These are phyloP conservation scores for Malaclemys terrapin DNA, from an alignment of 2,113 vertebrate species.

Conservation along the genomic window DNA sequence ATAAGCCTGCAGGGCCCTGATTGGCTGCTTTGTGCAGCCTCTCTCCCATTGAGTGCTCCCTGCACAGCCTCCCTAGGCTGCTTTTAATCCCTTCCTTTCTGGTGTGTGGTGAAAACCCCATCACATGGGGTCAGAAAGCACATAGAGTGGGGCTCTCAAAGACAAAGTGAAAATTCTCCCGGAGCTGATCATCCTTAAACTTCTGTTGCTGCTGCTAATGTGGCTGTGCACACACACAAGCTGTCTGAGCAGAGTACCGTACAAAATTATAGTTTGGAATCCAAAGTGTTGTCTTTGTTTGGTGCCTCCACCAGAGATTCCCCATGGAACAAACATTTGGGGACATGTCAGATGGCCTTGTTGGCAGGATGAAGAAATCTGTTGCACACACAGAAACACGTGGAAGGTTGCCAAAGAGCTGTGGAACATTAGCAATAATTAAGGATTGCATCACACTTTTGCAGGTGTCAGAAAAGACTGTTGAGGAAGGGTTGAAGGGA, in stretches of 20 bases:
- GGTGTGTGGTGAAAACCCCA: too few relatives aligned
- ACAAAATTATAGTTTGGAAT: not conserved
- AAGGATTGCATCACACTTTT: not conserved
- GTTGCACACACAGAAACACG: not conserved
- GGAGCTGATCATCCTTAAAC: not conserved
- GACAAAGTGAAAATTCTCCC: not conserved
- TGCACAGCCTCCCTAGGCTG: too few relatives aligned
- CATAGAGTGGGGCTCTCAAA: not conserved
- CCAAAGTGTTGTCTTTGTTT: not conserved
- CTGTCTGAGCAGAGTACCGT: not conserved
- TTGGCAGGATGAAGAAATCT: not conserved
- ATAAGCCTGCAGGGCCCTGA: too few relatives aligned
- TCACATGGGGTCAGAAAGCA: not conserved
- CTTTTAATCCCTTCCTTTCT: too few relatives aligned
- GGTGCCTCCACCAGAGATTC: not conserved
- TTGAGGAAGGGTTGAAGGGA: not conserved
- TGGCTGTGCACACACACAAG: not conserved
- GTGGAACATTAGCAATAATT: not conserved
- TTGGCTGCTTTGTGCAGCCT: too few relatives aligned
- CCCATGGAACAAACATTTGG: not conserved
- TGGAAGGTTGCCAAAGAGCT: fast-evolving
- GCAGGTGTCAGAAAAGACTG: not conserved
- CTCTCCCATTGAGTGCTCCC: too few relatives aligned
- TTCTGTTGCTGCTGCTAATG: not conserved
- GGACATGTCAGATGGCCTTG: not conserved